Percentiles rank a stretch among this genome's conserved stretches.
Conservation (phyloP, 2,888 invertebrate species). For the Monochamus alternatus region DNA sequence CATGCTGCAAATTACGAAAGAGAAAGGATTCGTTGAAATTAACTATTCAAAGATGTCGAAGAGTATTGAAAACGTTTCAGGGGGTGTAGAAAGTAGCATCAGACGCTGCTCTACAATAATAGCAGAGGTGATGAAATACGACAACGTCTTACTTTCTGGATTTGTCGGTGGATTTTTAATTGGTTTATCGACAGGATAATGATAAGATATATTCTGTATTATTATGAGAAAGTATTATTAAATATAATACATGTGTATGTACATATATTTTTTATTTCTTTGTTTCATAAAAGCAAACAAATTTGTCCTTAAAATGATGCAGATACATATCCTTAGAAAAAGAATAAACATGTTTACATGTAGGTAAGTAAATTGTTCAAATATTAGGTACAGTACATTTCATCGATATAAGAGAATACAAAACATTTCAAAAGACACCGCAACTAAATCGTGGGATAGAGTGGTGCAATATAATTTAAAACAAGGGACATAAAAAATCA, state of each 20-base stretch:
- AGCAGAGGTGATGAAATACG: constrained; percentile 13
- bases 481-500: too few relatives aligned
- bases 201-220: neutral
- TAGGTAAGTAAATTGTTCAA: too few relatives aligned
- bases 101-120: constrained; percentile 10
- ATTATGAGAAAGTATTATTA: neutral
- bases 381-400: too few relatives aligned
- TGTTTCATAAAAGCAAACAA: neutral
- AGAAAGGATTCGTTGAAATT: constrained; percentile 32
- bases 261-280: too few relatives aligned
- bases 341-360: too few relatives aligned
- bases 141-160: constrained; percentile 27
- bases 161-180: constrained; percentile 37
- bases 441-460: too few relatives aligned
- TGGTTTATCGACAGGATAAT: constrained; percentile 19
- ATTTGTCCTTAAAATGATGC: too few relatives aligned
- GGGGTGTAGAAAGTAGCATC: constrained; percentile 13
- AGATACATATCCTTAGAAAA: too few relatives aligned
- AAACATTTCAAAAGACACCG: too few relatives aligned
- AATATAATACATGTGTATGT: neutral
- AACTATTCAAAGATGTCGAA: constrained; percentile 32
- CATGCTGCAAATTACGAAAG: constrained; percentile 36
- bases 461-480: too few relatives aligned
- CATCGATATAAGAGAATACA: too few relatives aligned
- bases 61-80: constrained; percentile 21